Percentiles rank a stretch among this genome's conserved stretches.
These are phyloP conservation scores for Ctenomys sociabilis DNA, from an alignment of 2,113 vertebrate genomes.

Conservation along the genomic window DNA sequence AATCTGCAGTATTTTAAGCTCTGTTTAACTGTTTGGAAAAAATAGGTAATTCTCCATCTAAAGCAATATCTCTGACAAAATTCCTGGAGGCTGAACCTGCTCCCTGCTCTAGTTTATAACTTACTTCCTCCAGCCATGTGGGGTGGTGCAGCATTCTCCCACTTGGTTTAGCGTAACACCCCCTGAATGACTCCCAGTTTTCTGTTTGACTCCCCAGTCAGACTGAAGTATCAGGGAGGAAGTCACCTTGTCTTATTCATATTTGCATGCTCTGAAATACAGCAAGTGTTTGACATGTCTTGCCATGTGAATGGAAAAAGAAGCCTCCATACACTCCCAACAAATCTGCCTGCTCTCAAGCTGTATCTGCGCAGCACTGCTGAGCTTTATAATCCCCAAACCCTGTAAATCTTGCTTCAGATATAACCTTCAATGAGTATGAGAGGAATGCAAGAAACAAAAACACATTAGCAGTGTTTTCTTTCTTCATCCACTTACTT, in stretches of 20 bases:
- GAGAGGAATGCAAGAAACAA: not conserved
- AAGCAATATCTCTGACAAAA: not conserved
- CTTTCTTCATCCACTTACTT: not conserved
- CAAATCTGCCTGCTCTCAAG: not conserved
- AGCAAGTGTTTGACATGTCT: not conserved
- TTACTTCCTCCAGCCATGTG: not conserved
- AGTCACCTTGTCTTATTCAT: not conserved
- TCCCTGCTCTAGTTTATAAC: not conserved
- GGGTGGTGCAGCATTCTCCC: not conserved
- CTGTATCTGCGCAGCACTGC: not conserved
- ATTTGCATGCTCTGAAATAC: not conserved
- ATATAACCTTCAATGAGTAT: not conserved
- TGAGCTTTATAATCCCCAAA: not conserved
- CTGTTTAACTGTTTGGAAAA: not conserved
- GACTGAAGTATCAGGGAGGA: not conserved
- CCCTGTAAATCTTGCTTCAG: not conserved
- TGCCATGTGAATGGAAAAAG: not conserved
- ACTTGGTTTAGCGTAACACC: not conserved
- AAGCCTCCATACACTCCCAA: not conserved
- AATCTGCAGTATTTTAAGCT: not conserved
- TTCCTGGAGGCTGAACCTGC: not conserved
- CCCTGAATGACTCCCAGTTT: not conserved
- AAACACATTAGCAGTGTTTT: not conserved
- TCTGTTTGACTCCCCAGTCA: not conserved
- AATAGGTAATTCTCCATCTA: not conserved